Percentiles rank a stretch among this genome's conserved stretches.
Evolutionary conservation across 2,888 invertebrate species (phyloP).

Genomic region (Buathra laborator): DNA sequence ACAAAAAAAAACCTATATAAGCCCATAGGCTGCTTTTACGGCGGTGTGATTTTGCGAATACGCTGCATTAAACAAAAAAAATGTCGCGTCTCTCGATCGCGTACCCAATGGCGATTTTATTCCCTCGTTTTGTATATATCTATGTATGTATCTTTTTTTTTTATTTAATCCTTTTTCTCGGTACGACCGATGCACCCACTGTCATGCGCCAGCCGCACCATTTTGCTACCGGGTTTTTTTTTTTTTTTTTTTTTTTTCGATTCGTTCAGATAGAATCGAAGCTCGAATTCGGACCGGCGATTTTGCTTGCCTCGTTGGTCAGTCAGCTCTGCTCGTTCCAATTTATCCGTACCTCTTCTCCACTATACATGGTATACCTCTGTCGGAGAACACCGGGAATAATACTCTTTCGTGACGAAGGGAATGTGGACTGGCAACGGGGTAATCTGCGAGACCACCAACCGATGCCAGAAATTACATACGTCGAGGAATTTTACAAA

Average conservation of each 20-base stretch:
- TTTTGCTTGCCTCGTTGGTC: conserved; percentile 56
- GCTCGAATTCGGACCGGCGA: conserved; percentile 45
- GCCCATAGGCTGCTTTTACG: neutral
- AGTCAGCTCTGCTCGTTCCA: conserved; percentile 30
- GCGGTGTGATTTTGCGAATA: neutral
- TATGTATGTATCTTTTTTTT: neutral
- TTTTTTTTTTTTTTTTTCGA: conserved; percentile 36
- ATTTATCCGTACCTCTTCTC: conserved; percentile 31
- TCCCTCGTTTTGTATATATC: neutral
- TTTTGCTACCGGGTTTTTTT: conserved; percentile 23
- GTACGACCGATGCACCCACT: conserved; percentile 8
- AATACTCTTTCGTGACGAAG: conserved; percentile 30
- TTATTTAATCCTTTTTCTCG: conserved; percentile 5
- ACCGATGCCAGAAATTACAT: conserved; percentile 13
- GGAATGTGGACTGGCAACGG: neutral
- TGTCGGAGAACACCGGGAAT: conserved; percentile 19
- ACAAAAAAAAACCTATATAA: neutral
- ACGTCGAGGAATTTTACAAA: neutral
- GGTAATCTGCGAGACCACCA: conserved; percentile 24
- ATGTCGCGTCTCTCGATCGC: neutral
- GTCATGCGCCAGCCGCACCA: conserved; percentile 27
- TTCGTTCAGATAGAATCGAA: conserved; percentile 47
- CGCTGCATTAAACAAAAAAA: neutral
- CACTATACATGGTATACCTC: conserved; percentile 5
- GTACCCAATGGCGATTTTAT: neutral